These are phyloP conservation scores for Apteryx mantelli DNA, from an alignment of 2,113 vertebrate species.

Conservation along the genomic window DNA sequence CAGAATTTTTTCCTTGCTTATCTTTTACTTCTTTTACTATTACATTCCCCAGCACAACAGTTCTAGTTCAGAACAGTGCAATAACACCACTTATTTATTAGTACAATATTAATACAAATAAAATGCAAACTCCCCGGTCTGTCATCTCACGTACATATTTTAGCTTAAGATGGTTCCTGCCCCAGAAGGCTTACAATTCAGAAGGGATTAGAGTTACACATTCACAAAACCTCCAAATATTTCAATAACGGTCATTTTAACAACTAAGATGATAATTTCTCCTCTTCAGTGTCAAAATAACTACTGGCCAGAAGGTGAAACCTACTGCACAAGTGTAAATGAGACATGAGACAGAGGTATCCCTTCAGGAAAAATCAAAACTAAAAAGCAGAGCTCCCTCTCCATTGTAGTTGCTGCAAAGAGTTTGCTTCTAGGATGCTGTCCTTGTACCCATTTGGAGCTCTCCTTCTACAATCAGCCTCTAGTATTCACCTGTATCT, in stretches of 20 bases:
- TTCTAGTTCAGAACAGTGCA: neutral
- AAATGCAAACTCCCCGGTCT: fast-evolving
- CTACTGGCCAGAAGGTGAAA: neutral
- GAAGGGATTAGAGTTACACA: neutral
- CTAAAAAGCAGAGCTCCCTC: neutral
- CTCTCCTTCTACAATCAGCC: neutral
- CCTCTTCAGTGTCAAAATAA: neutral
- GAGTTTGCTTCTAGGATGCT: neutral
- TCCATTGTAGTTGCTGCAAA: neutral
- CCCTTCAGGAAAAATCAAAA: neutral
- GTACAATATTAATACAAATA: neutral
- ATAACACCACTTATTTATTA: neutral
- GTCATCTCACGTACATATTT: neutral
- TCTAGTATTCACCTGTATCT: neutral
- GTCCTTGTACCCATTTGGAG: neutral
- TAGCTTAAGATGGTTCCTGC: neutral
- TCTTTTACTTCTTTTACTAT: neutral
- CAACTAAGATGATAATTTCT: neutral
- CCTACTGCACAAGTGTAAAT: neutral
- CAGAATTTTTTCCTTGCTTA: neutral
- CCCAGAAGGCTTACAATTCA: neutral
- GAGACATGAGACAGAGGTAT: neutral
- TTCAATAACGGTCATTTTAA: neutral
- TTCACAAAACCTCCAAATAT: neutral
- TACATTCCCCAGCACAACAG: neutral